A percentile compares a stretch with the other conserved stretches of the same genome.
phyloP scores from a whole-genome alignment of 64 coral and sea anemone genomes.

The Pachyseris speciosa region DNA sequence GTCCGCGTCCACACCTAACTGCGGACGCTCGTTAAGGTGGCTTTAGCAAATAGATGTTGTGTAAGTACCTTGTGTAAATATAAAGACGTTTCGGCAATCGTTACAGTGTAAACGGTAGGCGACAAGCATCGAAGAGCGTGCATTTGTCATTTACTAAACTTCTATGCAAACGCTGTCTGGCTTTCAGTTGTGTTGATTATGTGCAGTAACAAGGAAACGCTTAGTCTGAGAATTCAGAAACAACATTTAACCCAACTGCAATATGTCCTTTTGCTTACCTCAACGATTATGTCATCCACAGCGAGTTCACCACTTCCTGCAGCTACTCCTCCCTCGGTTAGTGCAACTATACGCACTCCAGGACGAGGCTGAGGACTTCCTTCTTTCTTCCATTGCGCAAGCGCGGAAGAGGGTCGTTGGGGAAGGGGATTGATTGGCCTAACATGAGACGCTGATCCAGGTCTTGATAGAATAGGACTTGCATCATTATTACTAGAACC shows the following conservation, averaged over 20 bases:
- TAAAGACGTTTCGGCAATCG: too few species aligned
- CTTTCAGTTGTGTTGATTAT: too few species aligned
- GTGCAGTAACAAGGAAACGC: too few species aligned
- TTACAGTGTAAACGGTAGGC: too few species aligned
- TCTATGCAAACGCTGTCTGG: too few species aligned
- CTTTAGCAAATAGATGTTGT: too few species aligned
- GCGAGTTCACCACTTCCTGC: constrained; percentile 27
- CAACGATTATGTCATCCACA: constrained; percentile 85
- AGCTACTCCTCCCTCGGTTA: constrained; percentile 75
- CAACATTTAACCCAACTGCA: background rate
- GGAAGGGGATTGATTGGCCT: constrained; percentile 26
- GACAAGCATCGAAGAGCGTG: too few species aligned
- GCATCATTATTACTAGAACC: background rate
- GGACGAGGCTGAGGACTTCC: constrained; percentile 54
- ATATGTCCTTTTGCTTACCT: constrained; percentile 45
- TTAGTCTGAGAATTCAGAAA: too few species aligned
- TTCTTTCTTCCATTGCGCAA: constrained; percentile 68
- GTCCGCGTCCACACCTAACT: too few species aligned
- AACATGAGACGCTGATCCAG: constrained; percentile 7
- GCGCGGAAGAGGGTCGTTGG: constrained; percentile 42
- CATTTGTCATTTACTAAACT: too few species aligned
- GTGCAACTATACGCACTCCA: constrained; percentile 85
- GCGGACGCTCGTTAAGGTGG: too few species aligned
- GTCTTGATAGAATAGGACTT: constrained; percentile 47
- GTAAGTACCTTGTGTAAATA: too few species aligned